Base-by-base conservation (phyloP, 2,113 vertebrate genomes). In the Anarrhichthys ocellatus region DNA sequence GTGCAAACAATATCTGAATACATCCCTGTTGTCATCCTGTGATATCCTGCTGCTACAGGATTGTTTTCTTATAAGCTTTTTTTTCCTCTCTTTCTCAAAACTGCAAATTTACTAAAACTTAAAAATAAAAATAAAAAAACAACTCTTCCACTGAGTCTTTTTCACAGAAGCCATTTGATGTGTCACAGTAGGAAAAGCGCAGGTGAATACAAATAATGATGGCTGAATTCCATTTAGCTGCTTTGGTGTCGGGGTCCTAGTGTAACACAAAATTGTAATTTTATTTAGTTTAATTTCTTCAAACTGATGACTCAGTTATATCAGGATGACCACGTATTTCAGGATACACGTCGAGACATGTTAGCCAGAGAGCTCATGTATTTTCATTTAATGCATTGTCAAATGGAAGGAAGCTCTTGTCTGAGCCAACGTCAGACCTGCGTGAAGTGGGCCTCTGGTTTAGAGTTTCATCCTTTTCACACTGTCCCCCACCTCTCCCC, bases 381-480 rank as follows among this genome's bases (percentile, higher is more conserved):
- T 52, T 76, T 59, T 20, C 6, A 22, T 71, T 20, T 17, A 68
- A 36, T 17, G 29, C 46, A 40, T 4, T n/a, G 10, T 44, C 63
- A 71, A 68, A 61, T 50, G 36, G 38, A 32, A 59, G 7, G 54
- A 71, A 32, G 68, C 65, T 64, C n/a, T 36, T 14, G 11, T 71
- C 36, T 68, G 59, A 63, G 78, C 78, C 78, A 80, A 56, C 82
- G 34, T 66, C 71, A 77, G 58, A 70, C 34, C 9, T 56, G 63
- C 56, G 65, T 46, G 56, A 78, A 76, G 74, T 14, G 67, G 71
- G 34, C 73, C 40, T 78, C 22, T 20, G 82, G 80, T 87, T 68
- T 79, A 79, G 71, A 72, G 81, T 83, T 82, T 78, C 76, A 70
- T 59, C 29, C 32, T 27, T 40, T 56, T 65, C 62, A 34, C 34